These are phyloP conservation scores for Pseudochirops corinnae DNA, from an alignment of 2,797 vertebrate species.

Conservation along the genomic window DNA sequence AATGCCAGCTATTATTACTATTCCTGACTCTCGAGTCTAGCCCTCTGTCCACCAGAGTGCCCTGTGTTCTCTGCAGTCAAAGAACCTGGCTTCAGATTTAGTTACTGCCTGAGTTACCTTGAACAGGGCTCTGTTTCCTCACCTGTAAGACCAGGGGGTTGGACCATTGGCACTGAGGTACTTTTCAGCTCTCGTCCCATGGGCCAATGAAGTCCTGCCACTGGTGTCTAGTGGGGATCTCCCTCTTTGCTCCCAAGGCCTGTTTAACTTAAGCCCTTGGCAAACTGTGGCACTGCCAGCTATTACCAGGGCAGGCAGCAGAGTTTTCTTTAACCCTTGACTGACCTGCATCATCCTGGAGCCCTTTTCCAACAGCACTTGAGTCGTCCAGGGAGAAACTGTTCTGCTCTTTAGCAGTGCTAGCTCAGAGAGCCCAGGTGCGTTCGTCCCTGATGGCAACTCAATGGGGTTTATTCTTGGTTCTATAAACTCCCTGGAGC, in stretches of 20 bases:
- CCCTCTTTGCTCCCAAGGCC: not conserved
- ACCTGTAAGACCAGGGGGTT: not conserved
- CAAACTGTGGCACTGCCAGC: not conserved
- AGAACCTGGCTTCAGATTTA: not conserved
- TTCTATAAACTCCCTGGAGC: not conserved
- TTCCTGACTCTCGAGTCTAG: not conserved
- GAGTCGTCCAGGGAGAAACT: not conserved
- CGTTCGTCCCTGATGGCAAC: rapidly evolving
- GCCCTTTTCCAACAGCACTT: not conserved
- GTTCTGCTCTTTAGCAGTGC: not conserved
- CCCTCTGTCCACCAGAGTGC: not conserved
- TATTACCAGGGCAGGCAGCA: not conserved
- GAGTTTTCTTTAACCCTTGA: no score
- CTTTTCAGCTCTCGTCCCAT: not conserved
- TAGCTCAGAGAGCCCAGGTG: rapidly evolving
- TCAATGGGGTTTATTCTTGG: conserved; percentile 14
- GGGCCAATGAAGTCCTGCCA: not conserved
- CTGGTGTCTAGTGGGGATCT: not conserved
- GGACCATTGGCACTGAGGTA: not conserved
- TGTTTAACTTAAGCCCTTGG: not conserved
- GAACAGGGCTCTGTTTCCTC: not conserved
- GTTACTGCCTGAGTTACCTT: not conserved
- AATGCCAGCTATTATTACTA: not conserved
- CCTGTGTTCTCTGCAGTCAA: not conserved
- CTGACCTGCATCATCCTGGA: no score